Evolutionary conservation across 2,797 vertebrate genomes (phyloP).

Genomic region (Pseudochaenichthys georgianus): DNA sequence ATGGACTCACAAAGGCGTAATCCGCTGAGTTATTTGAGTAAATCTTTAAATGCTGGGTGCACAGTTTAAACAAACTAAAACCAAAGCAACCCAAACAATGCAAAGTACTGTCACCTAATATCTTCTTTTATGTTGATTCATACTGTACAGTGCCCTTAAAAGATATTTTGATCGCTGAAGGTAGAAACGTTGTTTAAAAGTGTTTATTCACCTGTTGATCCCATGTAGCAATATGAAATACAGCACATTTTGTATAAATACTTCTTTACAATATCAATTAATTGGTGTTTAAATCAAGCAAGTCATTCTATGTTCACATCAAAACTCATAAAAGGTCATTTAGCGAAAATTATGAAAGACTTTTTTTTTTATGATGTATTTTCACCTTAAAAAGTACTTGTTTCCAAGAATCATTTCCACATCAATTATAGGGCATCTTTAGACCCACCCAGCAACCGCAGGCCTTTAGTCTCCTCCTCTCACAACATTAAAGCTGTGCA

Average conservation of each 20-base stretch:
- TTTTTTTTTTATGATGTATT: neutral
- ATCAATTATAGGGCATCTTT: slow-evolving; percentile 16
- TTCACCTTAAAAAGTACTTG: neutral
- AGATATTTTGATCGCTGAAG: neutral
- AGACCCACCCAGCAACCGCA: slow-evolving; percentile 57
- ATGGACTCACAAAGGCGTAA: slow-evolving; percentile 39
- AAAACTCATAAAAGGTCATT: neutral
- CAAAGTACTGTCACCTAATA: slow-evolving; percentile 31
- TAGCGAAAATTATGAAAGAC: neutral
- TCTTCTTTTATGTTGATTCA: slow-evolving; percentile 3
- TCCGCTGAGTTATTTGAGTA: slow-evolving; percentile 60
- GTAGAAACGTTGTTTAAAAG: neutral
- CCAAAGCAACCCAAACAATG: slow-evolving; percentile 25
- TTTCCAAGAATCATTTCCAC: slow-evolving; percentile 5
- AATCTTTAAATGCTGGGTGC: slow-evolving; percentile 56
- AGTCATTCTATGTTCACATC: neutral
- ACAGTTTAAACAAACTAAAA: slow-evolving; percentile 24
- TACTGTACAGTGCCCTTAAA: neutral
- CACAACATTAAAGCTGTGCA: slow-evolving; percentile 43
- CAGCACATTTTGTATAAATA: neutral
- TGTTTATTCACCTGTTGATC: neutral
- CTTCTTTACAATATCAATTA: neutral
- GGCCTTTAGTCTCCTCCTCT: slow-evolving; percentile 61
- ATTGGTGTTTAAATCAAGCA: neutral
- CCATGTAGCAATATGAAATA: neutral